Base-by-base conservation (phyloP, 2,113 vertebrate species). In the Haemorhous mexicanus region DNA sequence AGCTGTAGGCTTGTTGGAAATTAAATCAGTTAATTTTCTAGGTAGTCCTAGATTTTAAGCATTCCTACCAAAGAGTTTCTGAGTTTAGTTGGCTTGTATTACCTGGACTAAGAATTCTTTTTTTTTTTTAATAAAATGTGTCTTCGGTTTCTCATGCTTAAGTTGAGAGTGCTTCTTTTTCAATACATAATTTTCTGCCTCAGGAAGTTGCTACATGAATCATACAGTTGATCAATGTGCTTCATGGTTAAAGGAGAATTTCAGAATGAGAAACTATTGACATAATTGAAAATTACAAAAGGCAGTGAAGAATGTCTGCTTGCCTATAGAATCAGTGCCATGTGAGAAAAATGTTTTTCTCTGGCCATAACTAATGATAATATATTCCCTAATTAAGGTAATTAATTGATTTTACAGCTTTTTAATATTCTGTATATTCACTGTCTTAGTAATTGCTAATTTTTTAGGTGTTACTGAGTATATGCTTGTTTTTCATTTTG, bases 91-190 rank as follows among this genome's bases (percentile, higher is more conserved):
- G 83, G 76, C 86, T 96, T 92, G 35, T 92, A 63, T 94, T 96
- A 84, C 73, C 69, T 92, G 41, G 13, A 46, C 27, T 92, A 87
- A 91, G 64, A 62, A 4, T 47, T 78, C 5, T 41, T 41, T 41
- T 41, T 24, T n/a, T 24, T 32, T 39, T 10, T 69, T 50, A 82
- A 92, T 37, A 89, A 95, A 47, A 62, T 84, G 6, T 91, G 41
- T 85, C 95, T 97, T 97, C 37, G 35, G 73, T 96, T 97, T 97
- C 63, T 96, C 93, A 87, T 97, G 67, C 77, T 95, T 92, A 95
- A 91, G 78, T 96, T 95, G 89, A 94, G 96, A 97, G 92, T 90
- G 41, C 61, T 95, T 95, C 95, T 96, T 68, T 96, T 98, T 97
- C 93, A 98, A 62, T 96, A 64, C 23, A 78, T 95, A 49, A 73